A percentile compares a stretch with the other conserved stretches of the same genome.
Evolutionary conservation across 35 echinoderm and acorn worm species (phyloP).

Genomic region (Diadema setosum): DNA sequence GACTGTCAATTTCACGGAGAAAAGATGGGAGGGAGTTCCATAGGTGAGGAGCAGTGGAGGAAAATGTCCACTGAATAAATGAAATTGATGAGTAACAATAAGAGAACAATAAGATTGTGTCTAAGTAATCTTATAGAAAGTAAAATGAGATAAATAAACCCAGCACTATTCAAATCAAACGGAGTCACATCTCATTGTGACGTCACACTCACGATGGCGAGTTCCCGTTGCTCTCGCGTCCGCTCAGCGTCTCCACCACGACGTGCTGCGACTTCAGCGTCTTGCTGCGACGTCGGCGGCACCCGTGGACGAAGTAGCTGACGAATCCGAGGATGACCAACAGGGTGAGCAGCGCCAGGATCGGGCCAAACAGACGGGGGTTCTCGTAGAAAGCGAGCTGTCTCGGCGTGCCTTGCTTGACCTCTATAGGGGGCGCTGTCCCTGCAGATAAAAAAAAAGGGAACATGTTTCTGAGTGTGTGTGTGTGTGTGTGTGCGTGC

Average conservation of each 20-base stretch:
- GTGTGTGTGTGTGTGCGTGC: too few relatives aligned
- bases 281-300: constrained; percentile 10
- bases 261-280: constrained; percentile 5
- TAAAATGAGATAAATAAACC: too few relatives aligned
- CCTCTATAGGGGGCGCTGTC: constrained; percentile 56
- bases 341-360: constrained; percentile 56
- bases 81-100: too few relatives aligned
- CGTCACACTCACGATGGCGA: not conserved
- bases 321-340: constrained; percentile 50
- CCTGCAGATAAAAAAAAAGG: constrained; percentile 3
- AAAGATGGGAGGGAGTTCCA: too few relatives aligned
- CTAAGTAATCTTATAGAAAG: too few relatives aligned
- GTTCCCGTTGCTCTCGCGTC: not conserved
- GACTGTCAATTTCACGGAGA: too few relatives aligned
- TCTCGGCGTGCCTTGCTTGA: not conserved
- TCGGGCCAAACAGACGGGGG: constrained; percentile 67
- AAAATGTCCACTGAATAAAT: too few relatives aligned
- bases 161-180: too few relatives aligned
- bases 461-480: too few relatives aligned
- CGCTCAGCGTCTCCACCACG: not conserved
- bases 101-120: too few relatives aligned
- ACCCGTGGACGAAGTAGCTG: constrained; percentile 42
- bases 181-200: too few relatives aligned
- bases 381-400: constrained; percentile 61
- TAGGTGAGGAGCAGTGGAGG: too few relatives aligned